Evolutionary conservation across 2,888 invertebrate genomes (phyloP).

Genomic region (Meganola albula): DNA sequence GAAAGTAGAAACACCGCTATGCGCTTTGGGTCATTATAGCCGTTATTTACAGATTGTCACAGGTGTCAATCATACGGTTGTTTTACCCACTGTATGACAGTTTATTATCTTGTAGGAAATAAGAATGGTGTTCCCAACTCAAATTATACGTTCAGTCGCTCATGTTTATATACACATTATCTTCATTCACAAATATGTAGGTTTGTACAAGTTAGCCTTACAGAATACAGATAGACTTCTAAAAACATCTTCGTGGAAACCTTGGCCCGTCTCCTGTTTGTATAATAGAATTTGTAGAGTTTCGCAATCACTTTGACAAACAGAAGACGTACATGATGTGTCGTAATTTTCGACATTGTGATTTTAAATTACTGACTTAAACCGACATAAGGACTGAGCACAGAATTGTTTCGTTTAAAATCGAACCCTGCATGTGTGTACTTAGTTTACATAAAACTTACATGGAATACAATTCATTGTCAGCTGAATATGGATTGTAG

Average conservation of each 20-base stretch:
- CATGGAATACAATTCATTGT: slow-evolving; percentile 19
- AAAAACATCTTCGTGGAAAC: slow-evolving; percentile 35
- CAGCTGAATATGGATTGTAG: slow-evolving; percentile 15
- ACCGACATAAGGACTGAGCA: no score
- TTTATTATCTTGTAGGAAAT: no score
- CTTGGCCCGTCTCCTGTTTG: slow-evolving; percentile 38
- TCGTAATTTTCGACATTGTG: slow-evolving; percentile 22
- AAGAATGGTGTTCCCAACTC: no score
- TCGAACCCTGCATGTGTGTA: no score
- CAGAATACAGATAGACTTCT: slow-evolving; percentile 17
- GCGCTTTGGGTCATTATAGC: slow-evolving; percentile 49
- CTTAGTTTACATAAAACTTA: slow-evolving; percentile 17
- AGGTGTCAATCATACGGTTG: no score
- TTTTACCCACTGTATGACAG: no score
- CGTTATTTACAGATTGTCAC: slow-evolving; percentile 57
- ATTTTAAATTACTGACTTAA: no score
- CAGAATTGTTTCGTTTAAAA: no score
- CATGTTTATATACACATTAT: no score
- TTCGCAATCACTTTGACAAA: slow-evolving; percentile 32
- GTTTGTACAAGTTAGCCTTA: no score
- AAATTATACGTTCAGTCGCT: no score
- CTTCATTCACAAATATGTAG: no score
- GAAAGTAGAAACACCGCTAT: slow-evolving; percentile 50
- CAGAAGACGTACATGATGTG: slow-evolving; percentile 22
- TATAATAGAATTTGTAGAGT: slow-evolving; percentile 38